phyloP scores from a whole-genome alignment of 1,140 invertebrate species.

The Drosophila bipectinata region DNA sequence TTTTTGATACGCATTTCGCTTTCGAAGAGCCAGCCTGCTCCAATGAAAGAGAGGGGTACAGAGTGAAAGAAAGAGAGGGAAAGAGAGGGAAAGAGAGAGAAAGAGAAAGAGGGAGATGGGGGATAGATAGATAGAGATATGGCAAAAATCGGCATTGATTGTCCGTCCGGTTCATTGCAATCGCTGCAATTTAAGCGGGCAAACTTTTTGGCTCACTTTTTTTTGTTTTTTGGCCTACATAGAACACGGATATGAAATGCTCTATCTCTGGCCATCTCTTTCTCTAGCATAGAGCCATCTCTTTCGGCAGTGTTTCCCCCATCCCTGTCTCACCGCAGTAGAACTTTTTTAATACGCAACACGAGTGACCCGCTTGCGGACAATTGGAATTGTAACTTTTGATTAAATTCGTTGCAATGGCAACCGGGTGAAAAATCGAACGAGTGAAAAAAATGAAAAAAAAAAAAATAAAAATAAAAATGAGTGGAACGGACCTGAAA shows the following conservation, averaged over 20 bases:
- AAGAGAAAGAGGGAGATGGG: not conserved
- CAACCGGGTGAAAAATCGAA: slow-evolving; percentile 68
- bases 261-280: slow-evolving; percentile 15
- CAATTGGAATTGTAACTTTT: slow-evolving; percentile 82
- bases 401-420: slow-evolving; percentile 80
- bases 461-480: not conserved
- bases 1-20: slow-evolving; percentile 20
- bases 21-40: not conserved
- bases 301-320: not conserved
- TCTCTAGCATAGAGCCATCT: not conserved
- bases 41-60: not conserved
- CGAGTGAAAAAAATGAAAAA: not conserved
- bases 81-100: not conserved
- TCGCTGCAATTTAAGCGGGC: slow-evolving; percentile 59
- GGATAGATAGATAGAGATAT: slow-evolving; percentile 21
- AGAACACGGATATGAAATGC: slow-evolving; percentile 50
- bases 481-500: not conserved
- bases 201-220: slow-evolving; percentile 64
- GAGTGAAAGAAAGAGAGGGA: not conserved
- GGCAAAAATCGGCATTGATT: slow-evolving; percentile 53
- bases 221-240: slow-evolving; percentile 55
- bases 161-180: slow-evolving; percentile 51
- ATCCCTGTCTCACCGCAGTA: slow-evolving; percentile 51
- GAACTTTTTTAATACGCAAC: slow-evolving; percentile 81
- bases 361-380: slow-evolving; percentile 81